phyloP scores from a whole-genome alignment of 2,113 vertebrate species.

The Mormyrus iriodes region DNA sequence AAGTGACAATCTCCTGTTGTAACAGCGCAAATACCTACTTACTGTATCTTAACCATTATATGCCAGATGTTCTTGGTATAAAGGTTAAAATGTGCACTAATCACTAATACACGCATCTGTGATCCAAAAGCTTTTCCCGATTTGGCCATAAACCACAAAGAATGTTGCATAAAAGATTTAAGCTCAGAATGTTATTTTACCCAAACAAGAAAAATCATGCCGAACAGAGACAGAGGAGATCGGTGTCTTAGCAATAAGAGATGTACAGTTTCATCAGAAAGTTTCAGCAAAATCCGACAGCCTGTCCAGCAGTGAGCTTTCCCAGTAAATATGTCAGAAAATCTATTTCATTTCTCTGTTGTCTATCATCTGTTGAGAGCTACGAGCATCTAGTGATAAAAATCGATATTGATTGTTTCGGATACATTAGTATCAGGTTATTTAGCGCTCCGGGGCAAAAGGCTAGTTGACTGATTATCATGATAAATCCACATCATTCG shows the following conservation, averaged over 20 bases:
- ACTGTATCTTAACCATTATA: background rate
- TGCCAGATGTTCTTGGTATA: background rate
- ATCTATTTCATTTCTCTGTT: background rate
- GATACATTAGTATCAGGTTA: background rate
- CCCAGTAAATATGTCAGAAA: background rate
- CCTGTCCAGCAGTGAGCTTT: background rate
- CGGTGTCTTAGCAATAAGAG: background rate
- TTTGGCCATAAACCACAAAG: background rate
- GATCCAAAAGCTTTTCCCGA: background rate
- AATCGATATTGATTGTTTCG: background rate
- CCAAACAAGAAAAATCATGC: background rate
- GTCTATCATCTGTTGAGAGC: background rate
- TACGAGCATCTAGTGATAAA: background rate
- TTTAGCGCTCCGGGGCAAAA: background rate
- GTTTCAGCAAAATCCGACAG: background rate
- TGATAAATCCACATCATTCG: background rate
- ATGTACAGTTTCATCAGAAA: background rate
- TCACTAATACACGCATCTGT: background rate
- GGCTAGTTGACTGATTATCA: background rate
- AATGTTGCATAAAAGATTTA: background rate
- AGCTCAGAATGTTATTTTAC: background rate
- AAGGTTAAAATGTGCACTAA: background rate
- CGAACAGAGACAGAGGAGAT: background rate
- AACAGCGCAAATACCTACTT: background rate
- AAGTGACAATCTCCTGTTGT: background rate